phyloP scores from a whole-genome alignment of 1,140 invertebrate species.

The Cotesia typhae region DNA sequence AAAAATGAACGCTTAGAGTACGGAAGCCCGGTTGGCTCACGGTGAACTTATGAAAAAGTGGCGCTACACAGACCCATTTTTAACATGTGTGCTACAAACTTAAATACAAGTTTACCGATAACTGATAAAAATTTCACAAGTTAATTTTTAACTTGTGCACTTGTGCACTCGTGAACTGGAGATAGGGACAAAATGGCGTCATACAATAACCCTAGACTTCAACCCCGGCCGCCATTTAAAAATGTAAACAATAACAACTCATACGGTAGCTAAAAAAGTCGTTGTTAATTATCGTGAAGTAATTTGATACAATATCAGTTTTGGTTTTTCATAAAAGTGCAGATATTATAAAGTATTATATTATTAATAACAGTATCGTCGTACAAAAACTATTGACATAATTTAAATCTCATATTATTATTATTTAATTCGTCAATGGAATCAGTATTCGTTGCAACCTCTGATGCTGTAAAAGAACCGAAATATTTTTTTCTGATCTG shows the following conservation, averaged over 20 bases:
- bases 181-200: background rate
- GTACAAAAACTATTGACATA: too few species aligned
- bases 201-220: background rate
- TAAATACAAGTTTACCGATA: background rate
- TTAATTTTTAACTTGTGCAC: background rate
- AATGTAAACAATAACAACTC: background rate
- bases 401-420: too few species aligned
- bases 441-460: too few species aligned
- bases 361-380: too few species aligned
- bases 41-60: background rate
- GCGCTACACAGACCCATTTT: background rate
- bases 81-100: background rate
- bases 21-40: background rate
- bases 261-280: too few species aligned
- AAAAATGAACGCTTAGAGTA: conserved; percentile 14
- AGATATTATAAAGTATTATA: too few species aligned
- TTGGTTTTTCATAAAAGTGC: too few species aligned
- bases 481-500: background rate
- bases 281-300: too few species aligned
- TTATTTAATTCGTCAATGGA: too few species aligned
- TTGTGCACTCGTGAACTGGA: background rate
- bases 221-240: background rate
- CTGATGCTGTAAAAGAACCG: background rate
- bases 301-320: too few species aligned
- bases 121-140: background rate